A percentile compares a stretch with the other conserved stretches of the same genome.
Conservation (phyloP, 2,797 vertebrate species). For the Eleutherodactylus coqui region DNA sequence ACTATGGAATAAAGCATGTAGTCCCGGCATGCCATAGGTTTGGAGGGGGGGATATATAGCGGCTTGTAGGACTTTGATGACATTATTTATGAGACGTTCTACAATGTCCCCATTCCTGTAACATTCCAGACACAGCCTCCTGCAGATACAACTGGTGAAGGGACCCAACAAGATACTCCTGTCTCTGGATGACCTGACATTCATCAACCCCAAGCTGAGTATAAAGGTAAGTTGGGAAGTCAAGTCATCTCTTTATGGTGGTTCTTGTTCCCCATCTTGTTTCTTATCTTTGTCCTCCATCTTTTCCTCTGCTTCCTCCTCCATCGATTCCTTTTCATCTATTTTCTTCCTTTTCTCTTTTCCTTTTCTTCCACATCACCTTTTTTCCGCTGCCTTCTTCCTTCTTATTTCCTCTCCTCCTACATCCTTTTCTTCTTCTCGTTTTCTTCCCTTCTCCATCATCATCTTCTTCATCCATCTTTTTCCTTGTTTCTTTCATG, state of each 20-base stretch:
- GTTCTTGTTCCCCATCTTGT: neutral
- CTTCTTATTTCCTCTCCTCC: neutral
- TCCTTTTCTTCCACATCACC: neutral
- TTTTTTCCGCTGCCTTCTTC: no score
- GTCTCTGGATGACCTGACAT: slow-evolving; percentile 86
- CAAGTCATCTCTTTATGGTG: neutral
- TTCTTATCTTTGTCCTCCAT: neutral
- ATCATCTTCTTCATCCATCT: neutral
- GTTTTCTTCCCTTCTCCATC: neutral
- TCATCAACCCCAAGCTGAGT: slow-evolving; percentile 88
- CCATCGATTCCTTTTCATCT: neutral
- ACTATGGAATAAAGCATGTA: neutral
- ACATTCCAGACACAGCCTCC: slow-evolving; percentile 78
- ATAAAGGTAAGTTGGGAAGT: slow-evolving; percentile 76
- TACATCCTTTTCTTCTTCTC: neutral
- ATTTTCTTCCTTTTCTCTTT: no score
- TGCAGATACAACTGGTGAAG: slow-evolving; percentile 88
- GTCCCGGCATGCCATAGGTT: neutral
- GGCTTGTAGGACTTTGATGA: neutral
- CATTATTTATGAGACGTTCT: neutral
- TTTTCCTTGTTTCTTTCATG: neutral
- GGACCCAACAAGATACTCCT: slow-evolving; percentile 89
- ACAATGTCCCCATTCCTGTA: neutral
- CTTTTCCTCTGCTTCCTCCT: neutral
- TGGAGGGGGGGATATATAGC: neutral